Evolutionary conservation across 2,888 invertebrate species (phyloP), one percentile per base, ranked within the genome.

Genomic region (Acanthosepion esculentum): DNA sequence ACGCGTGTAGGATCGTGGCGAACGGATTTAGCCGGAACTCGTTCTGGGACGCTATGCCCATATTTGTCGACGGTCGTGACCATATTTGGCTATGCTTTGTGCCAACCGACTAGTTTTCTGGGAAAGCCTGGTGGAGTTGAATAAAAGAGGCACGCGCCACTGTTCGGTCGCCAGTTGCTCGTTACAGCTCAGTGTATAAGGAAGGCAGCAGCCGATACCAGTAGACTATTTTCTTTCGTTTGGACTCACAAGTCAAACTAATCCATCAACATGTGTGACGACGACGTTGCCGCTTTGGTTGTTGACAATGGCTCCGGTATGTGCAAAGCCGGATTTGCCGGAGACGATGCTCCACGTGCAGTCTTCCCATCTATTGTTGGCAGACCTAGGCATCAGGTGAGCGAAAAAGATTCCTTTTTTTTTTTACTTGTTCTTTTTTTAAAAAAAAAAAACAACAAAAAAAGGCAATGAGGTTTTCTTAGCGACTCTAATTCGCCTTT

Each of bases 281-380:
- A 96, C 94, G 96, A 96, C 94, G 95, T 96, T 98, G 97, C 97
- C 95, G 97, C 97, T 95, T 96, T 97, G 95, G 97, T 97, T 94
- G 96, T 97, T 91, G 99, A 99, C 98, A 98, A 98, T 98, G 99
- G 99, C 95, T 99, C 99, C 97, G 98, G 98, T 94, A 96, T 96
- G 96, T 96, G 96, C 96, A 96, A 96, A 94, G 96, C 96, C 95
- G 96, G 96, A 94, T 96, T 96, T 91, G 96, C 96, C 95, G 96
- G 96, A 94, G 96, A 96, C 95, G 96, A 96, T 95, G 96, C 96
- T 64, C 96, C 96, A 50, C 95, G 96, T 95, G 96, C 96, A 95
- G 96, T 96, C 94, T 96, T 96, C 95, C 96, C 96, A 48, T 96
- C 96, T 94, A 96, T 96, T 94, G 96, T 96, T 94, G 96, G 96